phyloP scores from a whole-genome alignment of 1,140 invertebrate genomes.

The Drosophila aff. region DNA sequence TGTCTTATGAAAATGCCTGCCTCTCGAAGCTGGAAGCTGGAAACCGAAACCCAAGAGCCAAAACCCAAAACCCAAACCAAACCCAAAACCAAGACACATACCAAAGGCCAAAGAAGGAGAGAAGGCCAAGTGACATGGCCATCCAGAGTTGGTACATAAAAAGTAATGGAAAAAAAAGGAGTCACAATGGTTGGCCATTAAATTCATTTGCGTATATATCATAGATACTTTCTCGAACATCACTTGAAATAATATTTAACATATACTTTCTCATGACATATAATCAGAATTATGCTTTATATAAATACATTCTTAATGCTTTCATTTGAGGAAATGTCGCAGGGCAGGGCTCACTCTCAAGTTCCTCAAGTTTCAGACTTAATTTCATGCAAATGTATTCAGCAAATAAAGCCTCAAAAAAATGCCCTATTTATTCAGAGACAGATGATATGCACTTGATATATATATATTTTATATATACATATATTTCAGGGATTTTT shows the following conservation, averaged over 20 bases:
- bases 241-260: not conserved
- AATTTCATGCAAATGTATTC: slow-evolving; percentile 6
- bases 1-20: slow-evolving; percentile 78
- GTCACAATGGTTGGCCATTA: not conserved
- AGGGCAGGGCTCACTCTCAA: not conserved
- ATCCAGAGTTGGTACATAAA: slow-evolving; percentile 42
- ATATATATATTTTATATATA: not conserved
- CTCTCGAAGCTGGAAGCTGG: slow-evolving; percentile 12
- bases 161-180: not conserved
- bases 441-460: not conserved
- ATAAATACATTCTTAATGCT: not conserved
- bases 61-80: slow-evolving; percentile 12
- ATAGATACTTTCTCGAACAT: not conserved
- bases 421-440: not conserved
- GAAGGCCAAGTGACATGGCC: slow-evolving; percentile 54
- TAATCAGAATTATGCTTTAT: not conserved
- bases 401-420: not conserved
- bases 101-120: slow-evolving; percentile 9
- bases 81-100: slow-evolving; percentile 15
- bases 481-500: not conserved
- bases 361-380: not conserved
- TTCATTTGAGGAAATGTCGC: no score
- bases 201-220: not conserved
- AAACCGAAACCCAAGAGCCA: not conserved
- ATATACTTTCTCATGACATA: no score